Evolutionary conservation across 2,797 vertebrate genomes (phyloP).

Genomic region (Protosalanx chinensis): DNA sequence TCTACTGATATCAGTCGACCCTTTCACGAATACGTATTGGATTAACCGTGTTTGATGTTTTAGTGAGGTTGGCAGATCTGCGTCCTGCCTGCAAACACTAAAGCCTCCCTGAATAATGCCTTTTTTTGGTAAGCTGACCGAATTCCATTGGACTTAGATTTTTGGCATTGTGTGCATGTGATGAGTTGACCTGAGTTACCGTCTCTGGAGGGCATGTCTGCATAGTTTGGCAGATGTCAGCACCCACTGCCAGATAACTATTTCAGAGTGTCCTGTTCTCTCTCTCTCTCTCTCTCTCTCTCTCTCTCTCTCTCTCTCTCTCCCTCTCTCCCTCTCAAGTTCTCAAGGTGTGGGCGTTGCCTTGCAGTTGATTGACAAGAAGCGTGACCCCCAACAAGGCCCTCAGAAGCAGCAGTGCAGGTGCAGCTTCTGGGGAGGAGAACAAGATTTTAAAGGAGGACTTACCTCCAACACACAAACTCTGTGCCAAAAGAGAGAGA

Average conservation of each 20-base stretch:
- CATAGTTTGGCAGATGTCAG: conserved; percentile 71
- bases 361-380: conserved; percentile 45
- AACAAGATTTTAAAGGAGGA: not conserved
- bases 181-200: conserved; percentile 68
- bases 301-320: not conserved
- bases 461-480: not conserved
- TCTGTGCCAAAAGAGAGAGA: not conserved
- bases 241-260: conserved; percentile 64
- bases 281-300: conserved; percentile 15
- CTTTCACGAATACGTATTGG: conserved; percentile 30
- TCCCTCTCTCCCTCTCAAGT: conserved; percentile 23
- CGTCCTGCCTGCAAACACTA: conserved; percentile 29
- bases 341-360: conserved; percentile 25
- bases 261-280: conserved; percentile 53
- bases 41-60: conserved; percentile 35
- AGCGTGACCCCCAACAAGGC: conserved; percentile 39
- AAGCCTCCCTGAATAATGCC: conserved; percentile 42
- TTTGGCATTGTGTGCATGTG: conserved; percentile 54
- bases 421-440: conserved; percentile 28
- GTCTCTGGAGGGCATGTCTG: conserved; percentile 67
- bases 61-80: conserved; percentile 25
- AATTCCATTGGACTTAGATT: conserved; percentile 55
- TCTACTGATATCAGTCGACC: conserved; percentile 27
- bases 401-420: conserved; percentile 38
- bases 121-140: conserved; percentile 39